A percentile compares a stretch with the other conserved stretches of the same genome.
phyloP scores from a whole-genome alignment of 2,113 vertebrate genomes.

The Calcarius ornatus region DNA sequence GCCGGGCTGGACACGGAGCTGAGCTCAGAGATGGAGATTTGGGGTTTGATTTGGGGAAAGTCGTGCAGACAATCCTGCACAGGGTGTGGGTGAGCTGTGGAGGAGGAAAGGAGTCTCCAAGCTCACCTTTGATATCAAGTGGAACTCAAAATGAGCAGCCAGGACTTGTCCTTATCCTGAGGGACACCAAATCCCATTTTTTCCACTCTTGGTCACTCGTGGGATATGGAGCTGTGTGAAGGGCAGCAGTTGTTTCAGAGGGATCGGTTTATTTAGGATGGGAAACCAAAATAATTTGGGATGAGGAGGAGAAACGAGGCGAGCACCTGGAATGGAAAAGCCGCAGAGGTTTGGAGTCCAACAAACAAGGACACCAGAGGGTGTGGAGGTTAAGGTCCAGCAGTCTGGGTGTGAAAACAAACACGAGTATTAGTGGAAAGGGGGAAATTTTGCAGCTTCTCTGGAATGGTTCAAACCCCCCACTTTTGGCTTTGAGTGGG shows the following conservation, averaged over 20 bases:
- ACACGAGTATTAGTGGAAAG: not conserved
- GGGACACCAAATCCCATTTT: not conserved
- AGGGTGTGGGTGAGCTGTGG: not conserved
- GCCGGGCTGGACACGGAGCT: not conserved
- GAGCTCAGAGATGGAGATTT: not conserved
- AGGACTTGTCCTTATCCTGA: not conserved
- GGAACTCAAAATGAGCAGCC: not conserved
- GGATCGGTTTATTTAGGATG: not conserved
- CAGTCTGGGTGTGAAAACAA: not conserved
- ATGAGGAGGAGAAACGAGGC: not conserved
- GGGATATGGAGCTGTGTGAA: accelerated
- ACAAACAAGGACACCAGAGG: not conserved
- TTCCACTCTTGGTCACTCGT: not conserved
- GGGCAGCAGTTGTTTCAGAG: not conserved
- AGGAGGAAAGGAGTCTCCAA: not conserved
- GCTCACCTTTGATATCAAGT: not conserved
- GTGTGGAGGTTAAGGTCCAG: not conserved
- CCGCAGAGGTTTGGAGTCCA: not conserved
- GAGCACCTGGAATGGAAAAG: not conserved
- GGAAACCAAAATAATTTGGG: not conserved
- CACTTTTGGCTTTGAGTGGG: not conserved
- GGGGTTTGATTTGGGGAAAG: not conserved
- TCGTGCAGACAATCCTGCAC: not conserved
- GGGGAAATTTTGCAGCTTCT: not conserved
- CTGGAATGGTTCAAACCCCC: not conserved